A percentile compares a stretch with the other conserved stretches of the same genome.
These are phyloP conservation scores for Montipora capricornis DNA, from an alignment of 64 coral and sea anemone genomes.

Conservation along the genomic window DNA sequence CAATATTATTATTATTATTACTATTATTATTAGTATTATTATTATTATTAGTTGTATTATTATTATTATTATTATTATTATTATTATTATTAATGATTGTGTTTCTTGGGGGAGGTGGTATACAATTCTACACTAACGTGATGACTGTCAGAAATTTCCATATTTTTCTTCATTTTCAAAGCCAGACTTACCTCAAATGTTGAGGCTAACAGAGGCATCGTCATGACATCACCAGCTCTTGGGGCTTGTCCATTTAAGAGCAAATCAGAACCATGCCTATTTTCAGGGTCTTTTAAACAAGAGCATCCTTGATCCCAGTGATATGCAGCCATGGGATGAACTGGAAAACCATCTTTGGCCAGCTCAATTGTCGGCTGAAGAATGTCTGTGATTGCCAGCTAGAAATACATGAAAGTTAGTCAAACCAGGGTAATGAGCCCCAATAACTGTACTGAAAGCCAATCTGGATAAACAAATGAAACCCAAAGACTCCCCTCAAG, in stretches of 20 bases:
- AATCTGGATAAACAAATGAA: neutral
- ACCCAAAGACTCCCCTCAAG: too few relatives aligned
- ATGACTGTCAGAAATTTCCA: too few relatives aligned
- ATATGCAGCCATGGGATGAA: slow-evolving; percentile 79
- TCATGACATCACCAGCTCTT: slow-evolving; percentile 92
- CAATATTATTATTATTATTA: too few relatives aligned
- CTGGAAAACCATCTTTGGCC: slow-evolving; percentile 86
- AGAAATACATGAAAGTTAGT: neutral
- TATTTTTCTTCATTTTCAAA: neutral
- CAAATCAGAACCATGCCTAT: slow-evolving; percentile 75
- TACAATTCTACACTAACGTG: too few relatives aligned
- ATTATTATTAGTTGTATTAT: too few relatives aligned
- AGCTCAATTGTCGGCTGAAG: slow-evolving; percentile 84
- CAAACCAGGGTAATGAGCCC: neutral
- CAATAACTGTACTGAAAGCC: too few relatives aligned
- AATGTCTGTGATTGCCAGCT: slow-evolving; percentile 84
- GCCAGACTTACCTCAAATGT: slow-evolving; percentile 79
- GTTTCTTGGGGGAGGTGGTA: too few relatives aligned
- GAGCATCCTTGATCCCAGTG: slow-evolving; percentile 58
- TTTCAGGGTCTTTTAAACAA: slow-evolving; percentile 54
- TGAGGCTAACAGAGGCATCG: slow-evolving; percentile 80
- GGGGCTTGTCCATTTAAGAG: slow-evolving; percentile 84
- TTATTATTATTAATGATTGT: too few relatives aligned
- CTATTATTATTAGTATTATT: too few relatives aligned
- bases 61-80: too few relatives aligned